Evolutionary conservation across 2,888 invertebrate genomes (phyloP).

Genomic region (Rhamphomyia laevipes): DNA sequence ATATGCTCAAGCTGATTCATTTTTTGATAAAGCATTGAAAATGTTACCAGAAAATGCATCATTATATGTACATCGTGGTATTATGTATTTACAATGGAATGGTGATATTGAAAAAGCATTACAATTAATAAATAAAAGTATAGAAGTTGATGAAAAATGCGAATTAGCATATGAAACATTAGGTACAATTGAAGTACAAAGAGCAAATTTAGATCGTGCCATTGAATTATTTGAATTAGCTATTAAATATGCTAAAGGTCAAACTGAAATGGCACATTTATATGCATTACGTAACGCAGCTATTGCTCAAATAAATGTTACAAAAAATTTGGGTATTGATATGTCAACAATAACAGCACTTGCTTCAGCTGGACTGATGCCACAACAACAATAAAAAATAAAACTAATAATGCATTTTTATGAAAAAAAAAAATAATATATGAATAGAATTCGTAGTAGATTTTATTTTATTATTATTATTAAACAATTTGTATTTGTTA

Average conservation of each 20-base stretch:
- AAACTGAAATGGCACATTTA: constrained; percentile 81
- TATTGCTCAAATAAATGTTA: constrained; percentile 73
- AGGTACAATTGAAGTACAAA: constrained; percentile 87
- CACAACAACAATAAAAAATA: not conserved
- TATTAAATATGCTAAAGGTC: constrained; percentile 70
- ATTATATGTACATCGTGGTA: constrained; percentile 75
- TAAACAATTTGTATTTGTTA: too few species aligned
- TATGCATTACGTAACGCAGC: constrained; percentile 85
- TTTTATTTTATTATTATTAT: too few species aligned
- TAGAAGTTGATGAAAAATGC: constrained; percentile 82
- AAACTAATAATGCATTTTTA: too few species aligned
- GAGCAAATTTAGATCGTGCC: constrained; percentile 68
- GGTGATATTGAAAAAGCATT: constrained; percentile 71
- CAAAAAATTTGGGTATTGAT: constrained; percentile 59
- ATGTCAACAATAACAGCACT: constrained; percentile 21
- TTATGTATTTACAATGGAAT: constrained; percentile 73
- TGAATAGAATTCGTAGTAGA: too few species aligned
- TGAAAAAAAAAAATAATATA: too few species aligned
- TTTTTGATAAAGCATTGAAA: constrained; percentile 68
- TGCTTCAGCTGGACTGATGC: not conserved
- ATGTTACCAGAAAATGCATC: constrained; percentile 78
- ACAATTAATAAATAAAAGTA: constrained; percentile 64
- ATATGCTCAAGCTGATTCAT: constrained; percentile 69
- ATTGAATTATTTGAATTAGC: constrained; percentile 82
- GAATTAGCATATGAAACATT: constrained; percentile 92